Conservation (phyloP, 1,140 invertebrate genomes). For the Diachasma alloeum region DNA sequence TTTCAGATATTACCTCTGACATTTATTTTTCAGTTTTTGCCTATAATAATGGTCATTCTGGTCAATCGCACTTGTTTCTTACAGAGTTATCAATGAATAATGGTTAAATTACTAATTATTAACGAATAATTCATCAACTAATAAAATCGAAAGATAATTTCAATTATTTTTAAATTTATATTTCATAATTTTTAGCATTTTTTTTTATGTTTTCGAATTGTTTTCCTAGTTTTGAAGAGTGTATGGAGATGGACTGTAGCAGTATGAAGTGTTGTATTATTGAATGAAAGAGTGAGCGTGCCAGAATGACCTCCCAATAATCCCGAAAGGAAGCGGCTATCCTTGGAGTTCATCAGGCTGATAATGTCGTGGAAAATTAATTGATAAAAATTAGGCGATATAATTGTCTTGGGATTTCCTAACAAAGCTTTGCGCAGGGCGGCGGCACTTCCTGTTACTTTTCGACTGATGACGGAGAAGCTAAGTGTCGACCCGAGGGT, state of each 20-base stretch:
- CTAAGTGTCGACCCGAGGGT: slow-evolving; percentile 88
- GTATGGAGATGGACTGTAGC: neutral
- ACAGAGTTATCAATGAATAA: neutral
- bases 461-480: slow-evolving; percentile 92
- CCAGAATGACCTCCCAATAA: neutral
- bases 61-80: slow-evolving; percentile 29
- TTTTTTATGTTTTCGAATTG: neutral
- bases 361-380: neutral
- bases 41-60: slow-evolving; percentile 56
- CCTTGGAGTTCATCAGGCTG: neutral
- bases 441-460: slow-evolving; percentile 93
- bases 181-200: neutral
- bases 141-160: neutral
- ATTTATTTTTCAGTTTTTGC: slow-evolving; percentile 33
- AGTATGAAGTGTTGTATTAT: neutral
- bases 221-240: neutral
- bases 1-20: slow-evolving; percentile 30
- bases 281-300: neutral
- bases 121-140: neutral
- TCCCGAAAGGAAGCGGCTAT: neutral
- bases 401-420: slow-evolving; percentile 29
- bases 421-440: slow-evolving; percentile 73
- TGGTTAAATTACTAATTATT: neutral
- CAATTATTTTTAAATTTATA: neutral
- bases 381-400: neutral